phyloP scores from a whole-genome alignment of 2,888 invertebrate genomes.

The Mythimna ferrago region DNA sequence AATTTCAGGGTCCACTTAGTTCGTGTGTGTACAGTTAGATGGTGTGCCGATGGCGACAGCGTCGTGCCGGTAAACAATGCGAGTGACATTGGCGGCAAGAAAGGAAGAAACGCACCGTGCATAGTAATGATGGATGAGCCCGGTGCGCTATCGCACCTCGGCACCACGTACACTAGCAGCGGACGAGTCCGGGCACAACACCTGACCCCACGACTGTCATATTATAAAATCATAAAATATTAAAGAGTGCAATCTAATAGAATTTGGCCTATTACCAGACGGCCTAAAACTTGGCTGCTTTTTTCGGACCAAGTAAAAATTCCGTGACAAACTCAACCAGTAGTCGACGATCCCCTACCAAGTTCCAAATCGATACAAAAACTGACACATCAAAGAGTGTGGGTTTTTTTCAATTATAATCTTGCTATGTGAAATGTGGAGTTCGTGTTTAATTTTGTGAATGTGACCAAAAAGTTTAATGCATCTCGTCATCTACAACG shows the following conservation, averaged over 20 bases:
- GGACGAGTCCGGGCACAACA: conserved; percentile 37
- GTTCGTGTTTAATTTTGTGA: conserved; percentile 6
- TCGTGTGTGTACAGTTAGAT: conserved; percentile 84
- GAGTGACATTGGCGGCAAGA: conserved; percentile 88
- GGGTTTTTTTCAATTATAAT: conserved; percentile 1
- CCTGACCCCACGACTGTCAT: conserved; percentile 41
- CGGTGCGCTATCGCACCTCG: conserved; percentile 62
- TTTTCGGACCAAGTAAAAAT: conserved; percentile 1
- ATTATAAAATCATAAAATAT: conserved; percentile 16
- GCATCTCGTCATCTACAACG: not conserved
- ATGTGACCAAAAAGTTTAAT: conserved; percentile 12
- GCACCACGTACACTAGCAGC: conserved; percentile 62
- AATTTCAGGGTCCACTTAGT: conserved; percentile 89
- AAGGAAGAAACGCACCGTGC: conserved; percentile 86
- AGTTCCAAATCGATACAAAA: conserved; percentile 8
- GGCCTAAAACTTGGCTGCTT: not conserved
- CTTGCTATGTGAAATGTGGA: conserved; percentile 37
- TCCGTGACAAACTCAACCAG: not conserved
- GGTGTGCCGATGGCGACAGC: conserved; percentile 70
- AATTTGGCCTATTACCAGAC: not conserved
- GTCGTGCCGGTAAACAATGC: conserved; percentile 83
- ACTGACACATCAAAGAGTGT: conserved; percentile 7
- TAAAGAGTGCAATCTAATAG: not conserved
- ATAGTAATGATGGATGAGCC: conserved; percentile 81
- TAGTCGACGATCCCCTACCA: not conserved